Percentiles rank a stretch among this genome's conserved stretches.
phyloP scores from a whole-genome alignment of 2,113 vertebrate genomes.

The Protomyctophum bolini region DNA sequence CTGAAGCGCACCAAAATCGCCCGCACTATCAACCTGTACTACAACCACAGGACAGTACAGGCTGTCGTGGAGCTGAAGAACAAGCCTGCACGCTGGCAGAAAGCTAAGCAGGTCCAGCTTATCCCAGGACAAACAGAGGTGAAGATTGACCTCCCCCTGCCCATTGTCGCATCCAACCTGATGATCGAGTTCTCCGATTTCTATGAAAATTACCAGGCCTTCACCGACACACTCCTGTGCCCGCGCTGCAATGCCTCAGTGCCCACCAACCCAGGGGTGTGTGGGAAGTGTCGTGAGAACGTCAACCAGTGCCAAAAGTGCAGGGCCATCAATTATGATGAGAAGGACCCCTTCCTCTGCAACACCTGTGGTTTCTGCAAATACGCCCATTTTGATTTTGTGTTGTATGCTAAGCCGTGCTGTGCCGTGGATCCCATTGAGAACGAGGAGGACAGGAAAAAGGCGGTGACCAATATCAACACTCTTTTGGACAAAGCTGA shows the following conservation, averaged over 20 bases:
- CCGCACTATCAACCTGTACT: constrained; percentile 95
- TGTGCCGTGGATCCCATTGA: constrained; percentile 98
- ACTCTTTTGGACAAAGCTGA: constrained; percentile 97
- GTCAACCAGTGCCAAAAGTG: constrained; percentile 99
- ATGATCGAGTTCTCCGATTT: constrained; percentile 99
- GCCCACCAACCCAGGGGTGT: constrained; percentile 96
- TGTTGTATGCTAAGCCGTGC: constrained; percentile 96
- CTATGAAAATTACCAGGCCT: constrained; percentile 99
- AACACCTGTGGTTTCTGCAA: constrained; percentile 99
- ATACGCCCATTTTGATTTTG: constrained; percentile 98
- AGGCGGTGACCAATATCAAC: constrained; percentile 99
- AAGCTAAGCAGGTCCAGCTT: constrained; percentile 96
- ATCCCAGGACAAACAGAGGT: constrained; percentile 97
- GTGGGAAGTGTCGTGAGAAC: constrained; percentile 97
- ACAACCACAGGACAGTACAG: constrained; percentile 98
- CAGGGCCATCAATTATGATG: constrained; percentile 98
- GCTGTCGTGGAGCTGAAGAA: constrained; percentile 98
- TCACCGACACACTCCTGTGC: constrained; percentile 96
- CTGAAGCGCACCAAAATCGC: constrained; percentile 99
- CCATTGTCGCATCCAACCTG: constrained; percentile 96
- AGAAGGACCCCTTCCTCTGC: constrained; percentile 98
- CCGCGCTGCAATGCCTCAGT: constrained; percentile 96
- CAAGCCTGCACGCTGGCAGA: constrained; percentile 99
- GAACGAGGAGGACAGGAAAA: constrained; percentile 97
- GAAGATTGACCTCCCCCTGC: constrained; percentile 95